Evolutionary conservation across 35 echinoderm and acorn worm species (phyloP).

Genomic region (Heliocidaris erythrogramma): DNA sequence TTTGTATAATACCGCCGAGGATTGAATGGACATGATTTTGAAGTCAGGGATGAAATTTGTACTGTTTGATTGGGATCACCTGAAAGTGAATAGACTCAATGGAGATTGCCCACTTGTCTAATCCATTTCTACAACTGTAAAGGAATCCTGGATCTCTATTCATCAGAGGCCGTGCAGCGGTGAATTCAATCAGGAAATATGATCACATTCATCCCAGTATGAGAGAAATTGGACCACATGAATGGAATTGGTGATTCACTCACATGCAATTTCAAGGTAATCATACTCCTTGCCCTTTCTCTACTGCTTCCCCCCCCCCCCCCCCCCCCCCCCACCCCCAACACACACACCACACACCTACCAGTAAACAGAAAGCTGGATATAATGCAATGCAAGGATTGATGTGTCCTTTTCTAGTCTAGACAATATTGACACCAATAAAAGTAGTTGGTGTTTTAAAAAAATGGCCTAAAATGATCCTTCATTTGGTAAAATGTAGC

Average conservation of each 20-base stretch:
- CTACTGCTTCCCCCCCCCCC: neutral
- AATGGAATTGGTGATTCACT: neutral
- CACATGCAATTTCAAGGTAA: neutral
- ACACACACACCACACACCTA: too few species aligned
- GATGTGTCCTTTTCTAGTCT: too few species aligned
- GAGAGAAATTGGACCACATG: neutral
- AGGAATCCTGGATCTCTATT: slow-evolving; percentile 6
- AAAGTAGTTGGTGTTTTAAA: too few species aligned
- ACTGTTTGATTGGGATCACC: neutral
- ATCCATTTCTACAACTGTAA: neutral
- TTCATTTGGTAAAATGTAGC: too few species aligned
- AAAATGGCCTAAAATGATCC: too few species aligned
- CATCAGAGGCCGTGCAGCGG: neutral
- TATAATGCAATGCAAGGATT: too few species aligned
- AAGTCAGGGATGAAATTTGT: neutral
- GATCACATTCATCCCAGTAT: neutral
- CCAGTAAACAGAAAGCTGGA: too few species aligned
- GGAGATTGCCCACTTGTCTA: neutral
- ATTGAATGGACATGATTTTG: neutral
- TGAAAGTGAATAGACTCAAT: neutral
- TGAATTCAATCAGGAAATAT: slow-evolving; percentile 13
- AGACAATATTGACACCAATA: too few species aligned
- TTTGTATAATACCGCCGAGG: neutral
- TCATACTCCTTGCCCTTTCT: neutral
- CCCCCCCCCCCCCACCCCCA: neutral